Evolutionary conservation across 2,797 vertebrate species (phyloP), one percentile per base, ranked within the genome.

Genomic region (Steatocranus sp.): DNA sequence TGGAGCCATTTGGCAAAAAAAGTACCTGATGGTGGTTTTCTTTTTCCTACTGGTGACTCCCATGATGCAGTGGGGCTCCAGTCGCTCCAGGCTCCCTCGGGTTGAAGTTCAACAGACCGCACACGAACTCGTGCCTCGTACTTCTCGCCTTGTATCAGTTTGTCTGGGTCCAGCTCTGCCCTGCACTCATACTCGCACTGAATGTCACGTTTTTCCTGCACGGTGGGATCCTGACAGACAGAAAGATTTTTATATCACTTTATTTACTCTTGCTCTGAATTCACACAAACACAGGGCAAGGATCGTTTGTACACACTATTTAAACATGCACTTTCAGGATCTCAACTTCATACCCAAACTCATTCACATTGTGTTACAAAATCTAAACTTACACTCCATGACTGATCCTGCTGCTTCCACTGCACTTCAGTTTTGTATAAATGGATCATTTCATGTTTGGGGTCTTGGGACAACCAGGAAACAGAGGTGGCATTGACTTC

Each of bases 401-500:
- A 30, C 38, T 87, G 17, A 5, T 80, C 7, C 46, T 48, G 6
- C 18, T 1, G 74, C 75, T 75, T 94, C 93, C 89, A 94, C 87
- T 93, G 84, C 51, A 93, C 32, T 2, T 93, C 15, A 3, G 3
- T 74, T 0, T 0, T 0, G 43, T 5, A 90, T 0, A 0, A 0
- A 0, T 0, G 0, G 1, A 86, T 1, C 0, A 0, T 2, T 0
- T 0, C 0, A 3, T 3, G 3, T 1, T 2, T 0, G 2, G 0
- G 0, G 1, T 1, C 5, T 41, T 63, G 12, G 2, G 36, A 0
- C 1, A 2, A 0, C 92, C 90, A 94, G 80, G 79, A 84, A 17
- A 92, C 8, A 1, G 15, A 83, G 53, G 84, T 90, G 1, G 2
- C 3, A 83, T 91, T 91, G 63, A 93, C 5, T 0, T 6, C 0